Evolutionary conservation across 2,888 invertebrate genomes (phyloP).

Genomic region (Sacculina carcini): DNA sequence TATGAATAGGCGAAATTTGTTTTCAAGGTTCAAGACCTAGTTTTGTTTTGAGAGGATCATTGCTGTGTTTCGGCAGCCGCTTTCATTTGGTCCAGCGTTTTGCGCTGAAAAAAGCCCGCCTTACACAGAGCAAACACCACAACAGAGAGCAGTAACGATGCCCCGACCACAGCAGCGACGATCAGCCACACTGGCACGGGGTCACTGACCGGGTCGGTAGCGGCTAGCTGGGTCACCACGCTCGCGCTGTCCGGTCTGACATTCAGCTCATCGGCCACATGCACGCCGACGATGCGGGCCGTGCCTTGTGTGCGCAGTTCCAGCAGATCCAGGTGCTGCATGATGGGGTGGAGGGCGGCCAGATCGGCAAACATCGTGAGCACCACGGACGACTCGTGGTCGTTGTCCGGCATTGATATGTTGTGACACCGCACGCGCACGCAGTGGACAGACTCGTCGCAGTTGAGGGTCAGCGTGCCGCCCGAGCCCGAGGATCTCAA

Average conservation of each 20-base stretch:
- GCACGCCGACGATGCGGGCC: neutral
- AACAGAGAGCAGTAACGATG: neutral
- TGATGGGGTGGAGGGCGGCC: neutral
- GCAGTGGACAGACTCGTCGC: neutral
- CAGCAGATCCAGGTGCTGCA: neutral
- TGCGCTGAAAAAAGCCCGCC: neutral
- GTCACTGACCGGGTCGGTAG: neutral
- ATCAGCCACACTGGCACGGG: neutral
- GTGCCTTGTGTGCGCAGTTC: neutral
- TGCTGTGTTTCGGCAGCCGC: no score
- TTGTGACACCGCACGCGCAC: neutral
- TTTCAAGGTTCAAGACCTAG: no score
- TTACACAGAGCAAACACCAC: neutral
- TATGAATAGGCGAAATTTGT: no score
- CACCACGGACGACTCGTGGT: neutral
- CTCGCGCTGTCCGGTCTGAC: neutral
- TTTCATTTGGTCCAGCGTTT: neutral
- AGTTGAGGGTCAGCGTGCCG: neutral
- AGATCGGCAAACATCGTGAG: neutral
- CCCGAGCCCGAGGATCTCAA: neutral
- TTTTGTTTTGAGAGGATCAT: no score
- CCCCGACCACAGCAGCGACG: conserved; percentile 1
- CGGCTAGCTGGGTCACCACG: neutral
- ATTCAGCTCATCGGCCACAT: neutral
- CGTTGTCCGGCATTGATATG: neutral